Evolutionary conservation across 1,140 invertebrate species (phyloP).

Genomic region (Orchestia grillus): DNA sequence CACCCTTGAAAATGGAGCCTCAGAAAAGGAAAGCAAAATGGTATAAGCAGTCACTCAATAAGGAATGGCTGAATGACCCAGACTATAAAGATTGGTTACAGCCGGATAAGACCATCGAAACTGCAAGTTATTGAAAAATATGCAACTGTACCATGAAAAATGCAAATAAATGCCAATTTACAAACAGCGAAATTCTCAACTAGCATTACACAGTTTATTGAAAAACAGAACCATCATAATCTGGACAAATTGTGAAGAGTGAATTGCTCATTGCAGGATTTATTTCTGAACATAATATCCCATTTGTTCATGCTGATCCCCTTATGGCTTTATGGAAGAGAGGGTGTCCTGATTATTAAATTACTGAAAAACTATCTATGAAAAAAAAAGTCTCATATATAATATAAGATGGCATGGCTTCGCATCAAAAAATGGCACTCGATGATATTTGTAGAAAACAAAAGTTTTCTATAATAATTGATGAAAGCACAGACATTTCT

Average conservation of each 20-base stretch:
- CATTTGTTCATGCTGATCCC: too few relatives aligned
- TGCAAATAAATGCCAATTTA: neutral
- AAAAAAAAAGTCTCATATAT: slow-evolving; percentile 59
- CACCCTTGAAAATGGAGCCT: too few relatives aligned
- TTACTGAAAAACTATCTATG: slow-evolving; percentile 21
- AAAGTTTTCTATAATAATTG: slow-evolving; percentile 61
- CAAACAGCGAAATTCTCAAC: neutral
- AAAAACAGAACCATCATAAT: too few relatives aligned
- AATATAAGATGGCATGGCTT: slow-evolving; percentile 60
- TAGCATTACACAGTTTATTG: too few relatives aligned
- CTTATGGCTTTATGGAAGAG: too few relatives aligned
- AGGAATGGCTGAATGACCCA: neutral
- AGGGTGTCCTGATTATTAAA: too few relatives aligned
- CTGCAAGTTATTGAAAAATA: neutral
- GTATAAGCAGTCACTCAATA: neutral
- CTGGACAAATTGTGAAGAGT: too few relatives aligned
- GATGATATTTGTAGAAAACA: slow-evolving; percentile 53
- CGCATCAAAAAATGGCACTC: slow-evolving; percentile 49
- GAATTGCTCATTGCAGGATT: too few relatives aligned
- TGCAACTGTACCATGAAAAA: neutral
- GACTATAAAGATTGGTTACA: neutral
- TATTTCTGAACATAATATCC: too few relatives aligned
- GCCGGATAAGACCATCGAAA: neutral
- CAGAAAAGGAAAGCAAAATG: neutral
- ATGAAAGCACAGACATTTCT: slow-evolving; percentile 58